These are phyloP conservation scores for Bufo bufo DNA, from an alignment of 2,113 vertebrate genomes.

Conservation along the genomic window DNA sequence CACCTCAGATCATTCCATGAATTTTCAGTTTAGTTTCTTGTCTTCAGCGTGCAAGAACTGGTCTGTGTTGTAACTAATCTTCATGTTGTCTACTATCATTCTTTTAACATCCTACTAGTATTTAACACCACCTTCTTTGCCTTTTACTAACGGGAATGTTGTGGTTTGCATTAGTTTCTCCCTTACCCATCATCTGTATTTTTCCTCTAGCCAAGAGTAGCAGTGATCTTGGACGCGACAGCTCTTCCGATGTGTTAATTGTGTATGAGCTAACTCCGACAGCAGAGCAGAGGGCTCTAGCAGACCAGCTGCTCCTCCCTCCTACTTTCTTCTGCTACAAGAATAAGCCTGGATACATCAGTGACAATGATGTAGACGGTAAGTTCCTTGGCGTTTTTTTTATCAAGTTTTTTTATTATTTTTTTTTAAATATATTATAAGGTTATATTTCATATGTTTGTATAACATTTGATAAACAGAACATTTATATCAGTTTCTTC, in stretches of 20 bases:
- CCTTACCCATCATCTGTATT: constrained; percentile 41
- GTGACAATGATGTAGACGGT: constrained; percentile 87
- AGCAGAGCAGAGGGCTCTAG: constrained; percentile 83
- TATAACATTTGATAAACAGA: too few relatives aligned
- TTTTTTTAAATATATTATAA: too few relatives aligned
- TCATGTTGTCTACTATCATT: background rate
- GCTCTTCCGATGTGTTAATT: constrained; percentile 79
- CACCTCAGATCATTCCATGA: background rate
- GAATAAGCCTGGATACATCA: constrained; percentile 86
- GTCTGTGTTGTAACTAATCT: constrained; percentile 35
- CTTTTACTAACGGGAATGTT: background rate
- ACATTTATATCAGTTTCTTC: too few relatives aligned
- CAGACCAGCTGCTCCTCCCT: constrained; percentile 83
- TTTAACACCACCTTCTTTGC: background rate
- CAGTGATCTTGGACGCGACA: constrained; percentile 56
- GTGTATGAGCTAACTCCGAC: constrained; percentile 87
- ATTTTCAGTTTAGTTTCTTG: background rate
- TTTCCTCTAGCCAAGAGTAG: constrained; percentile 68
- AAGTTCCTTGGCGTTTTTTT: constrained; percentile 63
- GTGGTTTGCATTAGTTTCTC: background rate
- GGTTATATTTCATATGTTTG: too few relatives aligned
- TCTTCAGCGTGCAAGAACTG: background rate
- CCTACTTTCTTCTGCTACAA: constrained; percentile 95
- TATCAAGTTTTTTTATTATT: too few relatives aligned
- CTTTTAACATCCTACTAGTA: constrained; percentile 7